Evolutionary conservation across 2,888 invertebrate genomes (phyloP).

Genomic region (Ceraclea dissimilis): DNA sequence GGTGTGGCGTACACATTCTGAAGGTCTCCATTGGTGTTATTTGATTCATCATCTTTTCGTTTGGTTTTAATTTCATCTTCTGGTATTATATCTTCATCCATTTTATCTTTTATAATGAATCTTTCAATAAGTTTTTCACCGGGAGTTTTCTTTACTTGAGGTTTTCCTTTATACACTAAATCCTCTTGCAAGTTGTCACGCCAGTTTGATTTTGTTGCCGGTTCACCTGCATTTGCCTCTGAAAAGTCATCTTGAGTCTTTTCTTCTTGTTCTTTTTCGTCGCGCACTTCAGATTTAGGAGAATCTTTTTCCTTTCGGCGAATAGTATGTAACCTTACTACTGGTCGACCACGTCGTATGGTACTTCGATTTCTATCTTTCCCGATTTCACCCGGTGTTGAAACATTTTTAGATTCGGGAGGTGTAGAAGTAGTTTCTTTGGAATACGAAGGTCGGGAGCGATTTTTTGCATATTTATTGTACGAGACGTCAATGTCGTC

Average conservation of each 20-base stretch:
- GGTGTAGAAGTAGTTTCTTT: neutral
- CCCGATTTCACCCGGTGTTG: constrained; percentile 30
- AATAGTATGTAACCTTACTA: constrained; percentile 66
- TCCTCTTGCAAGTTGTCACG: constrained; percentile 58
- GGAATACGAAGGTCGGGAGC: constrained; percentile 4
- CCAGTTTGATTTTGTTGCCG: constrained; percentile 39
- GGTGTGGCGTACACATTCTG: constrained; percentile 32
- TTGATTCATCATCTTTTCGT: constrained; percentile 23
- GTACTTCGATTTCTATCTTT: constrained; percentile 40
- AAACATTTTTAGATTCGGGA: neutral
- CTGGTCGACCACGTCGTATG: constrained; percentile 65
- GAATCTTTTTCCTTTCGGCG: constrained; percentile 46
- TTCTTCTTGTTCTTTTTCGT: constrained; percentile 14
- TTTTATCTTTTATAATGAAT: constrained; percentile 57
- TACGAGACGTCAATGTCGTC: constrained; percentile 80
- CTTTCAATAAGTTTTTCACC: constrained; percentile 72
- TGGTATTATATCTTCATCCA: constrained; percentile 32
- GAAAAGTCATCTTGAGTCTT: neutral
- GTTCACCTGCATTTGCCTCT: neutral
- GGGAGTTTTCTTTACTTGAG: constrained; percentile 54
- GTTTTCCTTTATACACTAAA: constrained; percentile 41
- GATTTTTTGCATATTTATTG: constrained; percentile 45
- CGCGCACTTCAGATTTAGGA: constrained; percentile 36
- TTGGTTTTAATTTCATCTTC: constrained; percentile 23
- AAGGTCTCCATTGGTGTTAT: constrained; percentile 29